Base-by-base conservation (phyloP, 2,113 vertebrate species). In the Hypanus sabinus region DNA sequence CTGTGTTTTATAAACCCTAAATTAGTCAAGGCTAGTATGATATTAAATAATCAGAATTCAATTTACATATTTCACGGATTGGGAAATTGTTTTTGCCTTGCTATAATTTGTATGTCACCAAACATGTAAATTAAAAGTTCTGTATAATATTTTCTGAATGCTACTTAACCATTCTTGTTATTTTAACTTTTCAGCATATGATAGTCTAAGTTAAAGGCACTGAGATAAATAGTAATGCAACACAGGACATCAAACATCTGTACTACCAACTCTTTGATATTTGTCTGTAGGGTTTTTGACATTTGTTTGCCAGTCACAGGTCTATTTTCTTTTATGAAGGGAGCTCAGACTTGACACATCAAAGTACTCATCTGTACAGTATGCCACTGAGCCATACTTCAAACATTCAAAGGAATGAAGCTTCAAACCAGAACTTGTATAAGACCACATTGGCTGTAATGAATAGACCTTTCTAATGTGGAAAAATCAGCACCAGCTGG, bases 271-370 rank as follows among this genome's bases (percentile, higher is more conserved):
- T 93, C 91, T 93, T 73, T 93, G 91, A 93, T 93, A 75, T 73
- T 16, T 55, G 70, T 75, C 24, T 93, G 91, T 38, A 93, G 68
- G 91, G 36, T 93, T 93, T 93, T 93, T 93, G 38, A 93, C 91
- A 93, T 93, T 73, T 93, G 91, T 71, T 73, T 93, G 91, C 36
- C 91, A 73, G 70, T 75, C 91, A 93, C 70, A 93, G 91, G 68
- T 93, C 71, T 93, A 93, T 75, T 93, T 93, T 93, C 91, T 93
- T 93, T 93, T 70, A 93, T 73, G 70, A 93, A 46, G 70, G 24
- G 68, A 93, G 36, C 91, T 73, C 68, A 73, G 22, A 93, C 91
- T 93, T 93, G 70, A 73, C 70, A 93, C 91, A 73, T 93, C 91
- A 93, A 93, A 93, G 91, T 93, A 55, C 91, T 93, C 73, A 73